Evolutionary conservation across 2,888 invertebrate genomes (phyloP).

Genomic region (Carabus problematicus): DNA sequence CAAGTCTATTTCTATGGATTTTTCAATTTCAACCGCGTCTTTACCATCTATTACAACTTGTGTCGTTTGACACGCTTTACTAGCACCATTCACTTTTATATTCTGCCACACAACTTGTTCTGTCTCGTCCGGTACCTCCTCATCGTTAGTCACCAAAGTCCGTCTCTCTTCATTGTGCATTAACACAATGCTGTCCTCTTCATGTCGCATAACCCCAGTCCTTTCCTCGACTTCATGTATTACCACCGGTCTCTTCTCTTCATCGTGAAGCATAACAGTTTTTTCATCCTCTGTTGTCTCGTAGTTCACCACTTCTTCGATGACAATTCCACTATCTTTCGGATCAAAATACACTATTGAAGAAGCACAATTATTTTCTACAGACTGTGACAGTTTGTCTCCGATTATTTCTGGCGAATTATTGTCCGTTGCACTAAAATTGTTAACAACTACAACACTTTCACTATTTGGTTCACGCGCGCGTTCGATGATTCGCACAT

Average conservation of each 20-base stretch:
- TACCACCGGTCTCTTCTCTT: background rate
- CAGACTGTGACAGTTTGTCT: background rate
- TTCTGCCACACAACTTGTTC: constrained; percentile 14
- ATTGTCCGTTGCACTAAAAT: background rate
- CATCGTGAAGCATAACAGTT: constrained; percentile 59
- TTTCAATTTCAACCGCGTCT: background rate
- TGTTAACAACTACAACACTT: constrained; percentile 12
- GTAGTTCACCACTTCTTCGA: too few species aligned
- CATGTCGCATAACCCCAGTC: constrained; percentile 47
- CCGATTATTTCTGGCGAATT: background rate
- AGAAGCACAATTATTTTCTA: background rate
- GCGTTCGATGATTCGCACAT: background rate
- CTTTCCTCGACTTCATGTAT: background rate
- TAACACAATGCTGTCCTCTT: background rate
- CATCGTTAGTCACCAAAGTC: constrained; percentile 46
- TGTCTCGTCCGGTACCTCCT: constrained; percentile 14
- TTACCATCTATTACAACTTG: constrained; percentile 26
- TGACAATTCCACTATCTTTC: too few species aligned
- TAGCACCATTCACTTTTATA: constrained; percentile 47
- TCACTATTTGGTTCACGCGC: constrained; percentile 14
- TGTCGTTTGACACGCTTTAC: constrained; percentile 58
- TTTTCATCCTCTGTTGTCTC: constrained; percentile 49
- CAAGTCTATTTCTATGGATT: background rate
- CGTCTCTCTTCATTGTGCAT: background rate
- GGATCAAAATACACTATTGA: background rate